Percentiles rank a stretch among this genome's conserved stretches.
Conservation (phyloP, 2,888 invertebrate genomes). For the Tubulanus polymorphus region DNA sequence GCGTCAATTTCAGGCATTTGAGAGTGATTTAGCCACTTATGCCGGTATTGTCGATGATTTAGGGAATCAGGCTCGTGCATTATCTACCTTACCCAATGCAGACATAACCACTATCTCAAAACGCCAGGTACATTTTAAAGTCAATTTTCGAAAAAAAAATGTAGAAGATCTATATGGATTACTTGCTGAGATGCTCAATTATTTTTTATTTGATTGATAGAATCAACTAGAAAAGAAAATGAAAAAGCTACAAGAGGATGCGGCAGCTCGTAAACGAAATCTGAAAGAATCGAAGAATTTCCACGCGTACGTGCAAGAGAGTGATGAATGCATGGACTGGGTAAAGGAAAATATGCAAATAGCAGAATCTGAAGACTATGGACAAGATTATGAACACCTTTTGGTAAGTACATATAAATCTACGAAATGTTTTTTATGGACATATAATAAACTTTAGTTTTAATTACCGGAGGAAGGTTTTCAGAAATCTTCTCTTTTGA, state of each 20-base stretch:
- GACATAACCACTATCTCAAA: constrained; percentile 58
- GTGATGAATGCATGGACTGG: constrained; percentile 91
- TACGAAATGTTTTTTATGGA: no score
- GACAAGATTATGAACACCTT: constrained; percentile 93
- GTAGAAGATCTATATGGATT: no score
- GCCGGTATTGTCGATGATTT: constrained; percentile 44
- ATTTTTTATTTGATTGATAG: no score
- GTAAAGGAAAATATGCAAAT: constrained; percentile 84
- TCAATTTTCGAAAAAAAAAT: neutral
- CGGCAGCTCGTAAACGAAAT: constrained; percentile 73
- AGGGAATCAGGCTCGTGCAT: constrained; percentile 37
- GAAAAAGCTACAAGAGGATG: constrained; percentile 73
- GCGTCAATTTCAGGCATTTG: constrained; percentile 70
- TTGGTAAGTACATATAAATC: constrained; percentile 22
- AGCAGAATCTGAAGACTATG: constrained; percentile 94
- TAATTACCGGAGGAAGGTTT: no score
- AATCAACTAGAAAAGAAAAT: constrained; percentile 63
- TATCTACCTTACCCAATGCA: constrained; percentile 71
- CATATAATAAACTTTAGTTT: no score
- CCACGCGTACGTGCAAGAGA: constrained; percentile 46
- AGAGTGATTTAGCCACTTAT: constrained; percentile 49
- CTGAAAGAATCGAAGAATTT: constrained; percentile 90
- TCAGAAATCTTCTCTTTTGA: no score
- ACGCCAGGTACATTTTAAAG: constrained; percentile 35
- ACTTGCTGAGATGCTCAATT: no score